These are phyloP conservation scores for Petrophora chlorosata DNA, from an alignment of 2,888 invertebrate species.

Conservation along the genomic window DNA sequence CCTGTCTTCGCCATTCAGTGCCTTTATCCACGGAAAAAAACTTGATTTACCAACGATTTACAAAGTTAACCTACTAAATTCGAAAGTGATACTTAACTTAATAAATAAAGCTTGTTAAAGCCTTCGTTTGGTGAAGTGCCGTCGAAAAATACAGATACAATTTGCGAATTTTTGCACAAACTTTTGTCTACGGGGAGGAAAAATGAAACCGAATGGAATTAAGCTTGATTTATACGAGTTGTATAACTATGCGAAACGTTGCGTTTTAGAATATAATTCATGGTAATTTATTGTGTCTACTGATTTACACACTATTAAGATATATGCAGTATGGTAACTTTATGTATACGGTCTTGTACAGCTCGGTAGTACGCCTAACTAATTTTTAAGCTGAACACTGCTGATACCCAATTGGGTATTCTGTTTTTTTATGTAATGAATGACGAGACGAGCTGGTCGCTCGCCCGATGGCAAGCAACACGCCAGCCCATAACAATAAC, in stretches of 20 bases:
- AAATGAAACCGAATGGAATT: constrained; percentile 14
- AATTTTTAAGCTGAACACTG: too few relatives aligned
- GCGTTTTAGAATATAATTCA: constrained; percentile 24
- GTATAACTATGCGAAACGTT: constrained; percentile 20
- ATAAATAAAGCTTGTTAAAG: background rate
- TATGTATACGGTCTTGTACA: background rate
- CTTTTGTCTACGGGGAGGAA: constrained; percentile 12
- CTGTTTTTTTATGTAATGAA: too few relatives aligned
- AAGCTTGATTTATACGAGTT: constrained; percentile 17
- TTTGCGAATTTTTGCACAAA: background rate
- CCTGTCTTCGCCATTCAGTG: too few relatives aligned
- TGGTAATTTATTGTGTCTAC: constrained; percentile 26
- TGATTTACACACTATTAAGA: background rate
- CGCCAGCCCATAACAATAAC: too few relatives aligned
- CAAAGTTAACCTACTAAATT: background rate
- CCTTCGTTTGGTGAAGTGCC: constrained; percentile 5
- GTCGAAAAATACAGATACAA: constrained; percentile 11
- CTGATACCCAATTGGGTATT: too few relatives aligned
- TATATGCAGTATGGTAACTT: background rate
- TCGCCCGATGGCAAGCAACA: too few relatives aligned
- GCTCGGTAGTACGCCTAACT: too few relatives aligned
- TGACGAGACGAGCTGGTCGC: too few relatives aligned
- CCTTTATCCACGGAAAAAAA: too few relatives aligned
- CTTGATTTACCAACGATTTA: background rate
- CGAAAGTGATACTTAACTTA: background rate